Percentiles rank a stretch among this genome's conserved stretches.
Conservation (phyloP, 2,113 vertebrate species). For the Clarias gariepinus region DNA sequence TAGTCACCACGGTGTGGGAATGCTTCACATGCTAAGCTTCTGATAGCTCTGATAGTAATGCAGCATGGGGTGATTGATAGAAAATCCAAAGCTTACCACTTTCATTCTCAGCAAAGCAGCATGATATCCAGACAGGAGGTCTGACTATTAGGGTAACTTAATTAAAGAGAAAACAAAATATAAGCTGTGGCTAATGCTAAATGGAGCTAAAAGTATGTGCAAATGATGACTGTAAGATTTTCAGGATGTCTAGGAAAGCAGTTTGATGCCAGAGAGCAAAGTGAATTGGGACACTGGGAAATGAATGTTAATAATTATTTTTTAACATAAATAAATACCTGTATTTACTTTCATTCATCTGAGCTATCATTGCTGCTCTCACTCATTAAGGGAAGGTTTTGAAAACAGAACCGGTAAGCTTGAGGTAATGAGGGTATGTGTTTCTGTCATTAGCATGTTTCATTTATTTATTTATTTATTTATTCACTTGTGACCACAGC, state of each 20-base stretch:
- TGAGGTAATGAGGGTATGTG: background rate
- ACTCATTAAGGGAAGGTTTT: background rate
- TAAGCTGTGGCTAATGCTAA: conserved; percentile 35
- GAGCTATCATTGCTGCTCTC: background rate
- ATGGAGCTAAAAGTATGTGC: background rate
- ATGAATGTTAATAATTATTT: background rate
- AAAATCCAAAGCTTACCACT: background rate
- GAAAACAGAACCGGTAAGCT: background rate
- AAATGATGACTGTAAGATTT: background rate
- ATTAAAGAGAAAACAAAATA: conserved; percentile 35
- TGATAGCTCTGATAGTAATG: conserved; percentile 18
- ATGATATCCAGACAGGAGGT: conserved; percentile 19
- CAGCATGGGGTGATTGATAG: conserved; percentile 17
- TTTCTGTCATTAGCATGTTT: background rate
- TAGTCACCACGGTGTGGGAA: conserved; percentile 38
- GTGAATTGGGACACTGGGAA: background rate
- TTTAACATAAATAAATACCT: background rate
- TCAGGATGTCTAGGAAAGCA: background rate
- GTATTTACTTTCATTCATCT: background rate
- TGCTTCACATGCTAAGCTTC: conserved; percentile 43
- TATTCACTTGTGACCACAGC: too few species aligned
- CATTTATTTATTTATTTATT: background rate
- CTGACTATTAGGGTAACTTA: conserved; percentile 31
- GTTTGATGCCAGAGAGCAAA: background rate
- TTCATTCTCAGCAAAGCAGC: conserved; percentile 18